phyloP scores from a whole-genome alignment of 2,797 vertebrate genomes.

The Muscicapa comitata region DNA sequence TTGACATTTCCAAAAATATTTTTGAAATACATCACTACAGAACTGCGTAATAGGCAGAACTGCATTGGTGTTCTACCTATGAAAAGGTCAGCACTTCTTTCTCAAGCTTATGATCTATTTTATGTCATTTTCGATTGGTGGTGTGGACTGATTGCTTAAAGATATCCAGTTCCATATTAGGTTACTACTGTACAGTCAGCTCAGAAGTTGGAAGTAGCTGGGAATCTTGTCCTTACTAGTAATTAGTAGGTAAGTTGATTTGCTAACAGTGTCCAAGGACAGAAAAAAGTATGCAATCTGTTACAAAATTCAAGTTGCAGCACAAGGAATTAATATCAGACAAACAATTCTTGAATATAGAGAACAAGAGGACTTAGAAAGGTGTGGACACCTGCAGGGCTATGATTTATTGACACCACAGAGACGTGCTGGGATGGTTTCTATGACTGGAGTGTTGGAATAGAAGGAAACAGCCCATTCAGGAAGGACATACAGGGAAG shows the following conservation, averaged over 20 bases:
- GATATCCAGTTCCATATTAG: not conserved
- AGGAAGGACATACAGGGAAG: not conserved
- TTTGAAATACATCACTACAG: constrained; percentile 37
- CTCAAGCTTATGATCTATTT: constrained; percentile 44
- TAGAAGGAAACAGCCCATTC: not conserved
- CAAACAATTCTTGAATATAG: not conserved
- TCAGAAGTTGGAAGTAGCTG: not conserved
- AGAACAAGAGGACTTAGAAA: not conserved
- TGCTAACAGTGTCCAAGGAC: not conserved
- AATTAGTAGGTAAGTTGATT: not conserved
- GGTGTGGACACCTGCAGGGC: no score
- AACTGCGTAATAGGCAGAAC: not conserved
- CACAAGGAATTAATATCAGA: not conserved
- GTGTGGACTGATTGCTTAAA: constrained; percentile 2
- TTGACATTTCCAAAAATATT: constrained; percentile 49
- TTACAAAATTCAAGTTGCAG: not conserved
- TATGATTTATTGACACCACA: not conserved
- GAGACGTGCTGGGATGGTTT: not conserved
- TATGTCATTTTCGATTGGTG: not conserved
- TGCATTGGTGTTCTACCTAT: constrained; percentile 1
- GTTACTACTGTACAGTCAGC: not conserved
- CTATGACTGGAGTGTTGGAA: not conserved
- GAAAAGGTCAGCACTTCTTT: constrained; percentile 56
- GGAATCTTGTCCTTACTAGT: not conserved
- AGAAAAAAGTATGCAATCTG: not conserved